Base-by-base conservation (phyloP, 2,797 vertebrate species). In the Brachyalestes nurse region DNA sequence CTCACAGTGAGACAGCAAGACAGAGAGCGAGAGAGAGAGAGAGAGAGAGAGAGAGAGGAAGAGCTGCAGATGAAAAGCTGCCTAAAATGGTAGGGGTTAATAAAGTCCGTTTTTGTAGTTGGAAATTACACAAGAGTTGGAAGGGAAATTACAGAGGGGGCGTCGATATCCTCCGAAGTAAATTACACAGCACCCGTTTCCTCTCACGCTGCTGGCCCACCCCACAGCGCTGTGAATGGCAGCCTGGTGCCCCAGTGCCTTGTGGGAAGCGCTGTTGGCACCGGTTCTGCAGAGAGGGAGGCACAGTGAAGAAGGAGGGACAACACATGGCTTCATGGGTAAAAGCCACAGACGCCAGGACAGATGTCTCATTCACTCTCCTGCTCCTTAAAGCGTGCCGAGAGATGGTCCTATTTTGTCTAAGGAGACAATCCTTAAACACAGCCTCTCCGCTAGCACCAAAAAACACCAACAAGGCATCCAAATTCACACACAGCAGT, bases 221-320 rank as follows among this genome's bases (percentile, higher is more conserved):
- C 94, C 90, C 90, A 86, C 78, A 89, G 85, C 82, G 85, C 87
- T 86, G 88, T 95, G 93, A 96, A 77, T 92, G 94, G 93, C 93
- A 94, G 92, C 80, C 89, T 81, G 17, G 45, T 28, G 3, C 86
- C 86, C 82, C 84, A 83, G 87, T 88, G 89, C 87, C 86, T 90
- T 84, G 86, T 85, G 84, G 87, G 87, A 88, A 89, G 75, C n/a
- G 71, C 82, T 1, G 73, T 69, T 88, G 83, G 83, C 83, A 78
- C 78, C 77, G 71, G 60, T 21, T 1, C 61, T 73, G 72, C 47
- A 16, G 78, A 88, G 77, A 64, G 71, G 67, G 67, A 73, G 74
- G 78, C 65, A 53, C 64, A 80, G 72, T 40, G 61, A 67, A 82
- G 49, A 67, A 79, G 51, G 72, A 77, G 58, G 53, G 75, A 87